phyloP scores from a whole-genome alignment of 2,888 invertebrate species.

The Pristionchus japonicus region DNA sequence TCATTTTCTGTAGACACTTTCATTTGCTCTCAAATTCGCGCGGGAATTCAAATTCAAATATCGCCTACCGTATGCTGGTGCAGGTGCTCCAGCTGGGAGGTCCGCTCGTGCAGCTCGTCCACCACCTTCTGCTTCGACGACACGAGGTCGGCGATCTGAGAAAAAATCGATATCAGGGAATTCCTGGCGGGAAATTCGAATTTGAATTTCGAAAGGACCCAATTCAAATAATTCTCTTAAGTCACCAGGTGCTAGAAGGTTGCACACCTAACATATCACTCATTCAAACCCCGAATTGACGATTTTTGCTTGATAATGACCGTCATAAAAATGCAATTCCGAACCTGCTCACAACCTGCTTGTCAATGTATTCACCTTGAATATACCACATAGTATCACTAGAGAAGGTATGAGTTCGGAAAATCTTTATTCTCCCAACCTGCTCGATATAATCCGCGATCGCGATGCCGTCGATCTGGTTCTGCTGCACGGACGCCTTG shows the following conservation, averaged over 20 bases:
- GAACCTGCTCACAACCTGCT: too few species aligned
- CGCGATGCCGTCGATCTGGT: slow-evolving; percentile 81
- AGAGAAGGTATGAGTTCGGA: too few species aligned
- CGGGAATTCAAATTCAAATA: background rate
- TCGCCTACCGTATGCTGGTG: slow-evolving; percentile 46
- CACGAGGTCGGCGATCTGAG: slow-evolving; percentile 60
- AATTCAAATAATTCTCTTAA: too few species aligned
- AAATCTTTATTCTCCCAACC: too few species aligned
- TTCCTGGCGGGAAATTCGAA: background rate
- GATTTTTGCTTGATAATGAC: too few species aligned
- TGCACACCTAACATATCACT: background rate
- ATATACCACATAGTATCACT: too few species aligned
- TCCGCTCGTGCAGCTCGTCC: slow-evolving; percentile 57
- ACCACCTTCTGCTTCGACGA: slow-evolving; percentile 53
- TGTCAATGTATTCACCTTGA: too few species aligned
- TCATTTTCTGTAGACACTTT: background rate
- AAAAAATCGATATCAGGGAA: slow-evolving; percentile 6
- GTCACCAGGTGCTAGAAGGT: too few species aligned
- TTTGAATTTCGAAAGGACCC: slow-evolving; percentile 26
- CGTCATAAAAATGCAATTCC: too few species aligned
- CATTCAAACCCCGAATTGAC: too few species aligned
- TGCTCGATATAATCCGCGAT: slow-evolving; percentile 62
- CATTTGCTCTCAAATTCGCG: background rate
- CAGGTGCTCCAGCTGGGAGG: slow-evolving; percentile 56
- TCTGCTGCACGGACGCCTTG: slow-evolving; percentile 88